phyloP scores from a whole-genome alignment of 30 jellyfish, hydroid and myxozoan species.

The Cassiopea xamachana region DNA sequence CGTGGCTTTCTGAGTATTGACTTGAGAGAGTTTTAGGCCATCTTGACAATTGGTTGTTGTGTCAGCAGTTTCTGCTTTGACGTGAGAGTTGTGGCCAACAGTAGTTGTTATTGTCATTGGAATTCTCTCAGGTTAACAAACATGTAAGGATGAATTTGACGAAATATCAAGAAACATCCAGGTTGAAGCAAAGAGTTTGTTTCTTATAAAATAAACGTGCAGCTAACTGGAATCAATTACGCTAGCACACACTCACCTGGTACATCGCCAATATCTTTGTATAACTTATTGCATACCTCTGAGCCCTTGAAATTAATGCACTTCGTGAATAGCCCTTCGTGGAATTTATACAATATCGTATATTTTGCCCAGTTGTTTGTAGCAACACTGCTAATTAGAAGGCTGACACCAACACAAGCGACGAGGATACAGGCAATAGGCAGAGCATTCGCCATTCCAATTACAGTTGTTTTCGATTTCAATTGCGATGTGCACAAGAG shows the following conservation, averaged over 20 bases:
- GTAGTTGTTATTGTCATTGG: too few species aligned
- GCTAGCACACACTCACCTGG: slow-evolving; percentile 9
- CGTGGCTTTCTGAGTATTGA: too few species aligned
- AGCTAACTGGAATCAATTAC: background rate
- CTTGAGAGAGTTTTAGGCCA: too few species aligned
- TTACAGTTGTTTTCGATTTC: background rate
- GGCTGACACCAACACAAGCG: slow-evolving; percentile 33
- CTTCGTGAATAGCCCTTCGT: slow-evolving; percentile 27
- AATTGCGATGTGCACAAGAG: too few species aligned
- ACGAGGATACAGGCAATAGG: background rate
- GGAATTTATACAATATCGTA: background rate
- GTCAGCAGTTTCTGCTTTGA: too few species aligned
- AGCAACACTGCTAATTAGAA: slow-evolving; percentile 29
- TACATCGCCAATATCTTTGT: slow-evolving; percentile 16
- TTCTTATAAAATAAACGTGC: background rate
- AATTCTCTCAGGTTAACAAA: too few species aligned
- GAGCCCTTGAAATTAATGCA: background rate
- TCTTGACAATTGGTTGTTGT: too few species aligned
- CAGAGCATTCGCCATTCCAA: slow-evolving; percentile 27
- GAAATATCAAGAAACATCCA: too few species aligned
- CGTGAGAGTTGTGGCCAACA: too few species aligned
- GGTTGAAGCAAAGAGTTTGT: too few species aligned
- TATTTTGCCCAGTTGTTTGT: slow-evolving; percentile 50
- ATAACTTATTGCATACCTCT: slow-evolving; percentile 4
- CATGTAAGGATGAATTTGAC: too few species aligned